Evolutionary conservation across 2,113 vertebrate genomes (phyloP).

Genomic region (Scomber colias): DNA sequence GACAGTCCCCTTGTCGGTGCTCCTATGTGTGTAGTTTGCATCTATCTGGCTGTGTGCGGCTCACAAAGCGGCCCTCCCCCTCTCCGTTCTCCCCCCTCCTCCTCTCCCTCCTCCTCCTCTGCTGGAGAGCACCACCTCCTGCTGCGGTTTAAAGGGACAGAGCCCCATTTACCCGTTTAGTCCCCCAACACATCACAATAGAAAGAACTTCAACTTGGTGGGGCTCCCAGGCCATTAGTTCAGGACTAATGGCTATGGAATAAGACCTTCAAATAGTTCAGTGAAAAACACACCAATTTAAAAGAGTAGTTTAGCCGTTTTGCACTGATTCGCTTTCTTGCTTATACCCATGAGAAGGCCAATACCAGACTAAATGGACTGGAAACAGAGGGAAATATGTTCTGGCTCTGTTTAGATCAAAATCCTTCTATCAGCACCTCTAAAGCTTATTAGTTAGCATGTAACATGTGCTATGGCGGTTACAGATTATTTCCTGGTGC

Average conservation of each 20-base stretch:
- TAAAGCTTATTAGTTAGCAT: too few relatives aligned
- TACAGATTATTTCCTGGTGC: too few relatives aligned
- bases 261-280: not conserved
- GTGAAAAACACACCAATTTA: not conserved
- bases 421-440: too few relatives aligned
- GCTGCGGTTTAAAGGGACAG: slow-evolving; percentile 38
- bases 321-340: not conserved
- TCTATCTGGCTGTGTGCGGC: slow-evolving; percentile 49
- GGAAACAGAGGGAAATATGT: too few relatives aligned
- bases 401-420: too few relatives aligned
- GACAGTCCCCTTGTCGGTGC: slow-evolving; percentile 5
- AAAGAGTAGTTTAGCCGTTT: too few relatives aligned
- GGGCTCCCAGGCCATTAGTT: not conserved
- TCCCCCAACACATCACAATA: slow-evolving; percentile 10
- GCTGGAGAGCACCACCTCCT: slow-evolving; percentile 59
- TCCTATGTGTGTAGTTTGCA: slow-evolving; percentile 55
- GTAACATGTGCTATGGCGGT: too few relatives aligned
- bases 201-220: slow-evolving; percentile 32
- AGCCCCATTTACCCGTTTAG: not conserved
- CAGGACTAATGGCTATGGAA: slow-evolving; percentile 10
- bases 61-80: slow-evolving; percentile 58
- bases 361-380: not conserved
- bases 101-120: not conserved
- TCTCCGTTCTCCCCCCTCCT: not conserved
- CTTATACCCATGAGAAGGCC: too few relatives aligned